Percentiles rank a stretch among this genome's conserved stretches.
Evolutionary conservation across 2,797 vertebrate species (phyloP).

Genomic region (Karalla daura): DNA sequence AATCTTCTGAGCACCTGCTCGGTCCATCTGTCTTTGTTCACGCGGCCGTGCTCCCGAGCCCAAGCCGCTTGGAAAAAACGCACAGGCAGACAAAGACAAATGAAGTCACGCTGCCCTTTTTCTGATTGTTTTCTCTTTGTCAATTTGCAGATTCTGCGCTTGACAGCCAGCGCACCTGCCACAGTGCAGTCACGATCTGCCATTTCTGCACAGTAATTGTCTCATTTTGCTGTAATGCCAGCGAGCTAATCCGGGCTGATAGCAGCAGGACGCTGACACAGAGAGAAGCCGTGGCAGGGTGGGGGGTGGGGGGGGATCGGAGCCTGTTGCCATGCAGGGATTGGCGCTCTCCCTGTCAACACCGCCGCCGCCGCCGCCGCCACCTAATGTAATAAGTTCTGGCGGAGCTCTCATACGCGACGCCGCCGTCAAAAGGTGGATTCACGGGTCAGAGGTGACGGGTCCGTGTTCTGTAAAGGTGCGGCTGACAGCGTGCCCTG

Average conservation of each 20-base stretch:
- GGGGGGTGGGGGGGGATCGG: background rate
- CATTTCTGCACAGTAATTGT: slow-evolving; percentile 57
- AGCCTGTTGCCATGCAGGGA: background rate
- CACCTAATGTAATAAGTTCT: too few relatives aligned
- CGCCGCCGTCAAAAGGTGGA: slow-evolving; percentile 53
- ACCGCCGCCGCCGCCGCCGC: too few relatives aligned
- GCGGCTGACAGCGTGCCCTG: slow-evolving; percentile 33
- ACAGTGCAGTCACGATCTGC: slow-evolving; percentile 31
- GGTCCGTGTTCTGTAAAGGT: background rate
- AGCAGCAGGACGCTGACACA: slow-evolving; percentile 23
- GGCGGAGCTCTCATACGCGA: slow-evolving; percentile 22
- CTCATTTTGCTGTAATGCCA: slow-evolving; percentile 44
- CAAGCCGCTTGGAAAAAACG: slow-evolving; percentile 11
- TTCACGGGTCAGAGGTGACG: slow-evolving; percentile 47
- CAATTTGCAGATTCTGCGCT: slow-evolving; percentile 57
- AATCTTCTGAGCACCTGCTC: slow-evolving; percentile 9
- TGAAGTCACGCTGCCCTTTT: slow-evolving; percentile 44
- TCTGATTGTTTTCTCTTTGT: slow-evolving; percentile 67
- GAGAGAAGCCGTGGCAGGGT: background rate
- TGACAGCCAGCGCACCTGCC: slow-evolving; percentile 62
- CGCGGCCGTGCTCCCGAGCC: background rate
- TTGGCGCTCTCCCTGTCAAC: background rate
- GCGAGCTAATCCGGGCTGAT: slow-evolving; percentile 35
- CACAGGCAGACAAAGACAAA: slow-evolving; percentile 54
- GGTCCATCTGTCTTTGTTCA: slow-evolving; percentile 20